Conservation (phyloP, 2,113 vertebrate genomes). For the Acanthisitta chloris region DNA sequence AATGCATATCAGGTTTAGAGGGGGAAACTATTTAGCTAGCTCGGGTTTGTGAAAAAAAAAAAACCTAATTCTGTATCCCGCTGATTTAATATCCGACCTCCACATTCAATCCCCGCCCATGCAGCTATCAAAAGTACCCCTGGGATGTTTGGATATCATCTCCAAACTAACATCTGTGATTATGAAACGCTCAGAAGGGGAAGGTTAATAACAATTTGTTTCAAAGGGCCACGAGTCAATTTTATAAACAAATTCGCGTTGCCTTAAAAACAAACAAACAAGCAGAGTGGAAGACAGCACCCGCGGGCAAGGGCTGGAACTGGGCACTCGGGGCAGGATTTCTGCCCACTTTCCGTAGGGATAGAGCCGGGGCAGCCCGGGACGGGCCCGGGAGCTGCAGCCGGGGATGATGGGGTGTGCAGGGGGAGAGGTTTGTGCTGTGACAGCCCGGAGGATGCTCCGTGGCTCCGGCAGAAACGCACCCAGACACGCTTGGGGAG, state of each 20-base stretch:
- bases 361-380: background rate
- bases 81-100: constrained; percentile 68
- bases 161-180: constrained; percentile 57
- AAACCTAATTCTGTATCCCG: constrained; percentile 61
- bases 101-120: constrained; percentile 25
- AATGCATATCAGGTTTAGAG: constrained; percentile 36
- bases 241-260: background rate
- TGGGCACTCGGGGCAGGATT: background rate
- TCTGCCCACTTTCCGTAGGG: background rate
- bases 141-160: constrained; percentile 60
- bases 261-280: background rate
- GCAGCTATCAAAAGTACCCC: constrained; percentile 47
- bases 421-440: background rate
- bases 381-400: background rate
- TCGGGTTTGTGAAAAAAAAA: background rate
- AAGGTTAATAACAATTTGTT: constrained; percentile 39
- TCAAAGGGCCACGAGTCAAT: constrained; percentile 5
- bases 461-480: background rate
- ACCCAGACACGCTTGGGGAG: background rate
- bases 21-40: background rate
- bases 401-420: background rate
- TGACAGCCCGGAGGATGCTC: background rate
- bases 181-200: constrained; percentile 27
- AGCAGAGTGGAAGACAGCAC: background rate
- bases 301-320: background rate